These are phyloP conservation scores for Drosophila pruinosa DNA, from an alignment of 1,140 invertebrate genomes.

Conservation along the genomic window DNA sequence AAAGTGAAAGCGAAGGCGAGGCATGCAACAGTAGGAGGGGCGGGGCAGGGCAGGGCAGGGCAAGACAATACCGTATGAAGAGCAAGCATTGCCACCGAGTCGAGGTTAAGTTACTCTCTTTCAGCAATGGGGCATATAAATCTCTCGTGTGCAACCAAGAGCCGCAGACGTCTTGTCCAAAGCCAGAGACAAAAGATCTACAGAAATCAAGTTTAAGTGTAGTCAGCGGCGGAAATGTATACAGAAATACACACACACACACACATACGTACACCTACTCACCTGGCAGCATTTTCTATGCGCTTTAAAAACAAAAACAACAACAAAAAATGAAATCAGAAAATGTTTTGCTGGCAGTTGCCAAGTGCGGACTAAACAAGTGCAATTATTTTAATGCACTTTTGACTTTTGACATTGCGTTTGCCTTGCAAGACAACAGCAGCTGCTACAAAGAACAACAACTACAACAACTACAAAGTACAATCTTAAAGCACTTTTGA, in stretches of 20 bases:
- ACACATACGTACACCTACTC: not conserved
- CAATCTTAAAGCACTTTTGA: constrained; percentile 57
- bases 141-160: constrained; percentile 51
- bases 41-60: constrained; percentile 1
- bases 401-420: constrained; percentile 81
- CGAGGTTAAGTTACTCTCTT: constrained; percentile 50
- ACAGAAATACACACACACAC: not conserved
- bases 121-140: constrained; percentile 35
- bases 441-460: not conserved
- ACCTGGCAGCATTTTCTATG: constrained; percentile 8
- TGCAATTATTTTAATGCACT: constrained; percentile 83
- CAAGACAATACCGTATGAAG: constrained; percentile 11
- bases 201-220: constrained; percentile 72
- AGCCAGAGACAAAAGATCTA: constrained; percentile 60
- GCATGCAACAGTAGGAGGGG: constrained; percentile 64
- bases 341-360: constrained; percentile 27
- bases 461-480: no score
- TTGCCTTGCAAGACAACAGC: constrained; percentile 48
- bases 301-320: no score
- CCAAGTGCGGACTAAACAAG: constrained; percentile 60
- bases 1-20: constrained; percentile 45
- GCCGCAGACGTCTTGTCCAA: constrained; percentile 48
- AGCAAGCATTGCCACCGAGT: constrained; percentile 41
- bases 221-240: constrained; percentile 56
- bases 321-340: constrained; percentile 57